Conservation (phyloP, 2,888 invertebrate genomes). For the Hirtodrosophila confusa region DNA sequence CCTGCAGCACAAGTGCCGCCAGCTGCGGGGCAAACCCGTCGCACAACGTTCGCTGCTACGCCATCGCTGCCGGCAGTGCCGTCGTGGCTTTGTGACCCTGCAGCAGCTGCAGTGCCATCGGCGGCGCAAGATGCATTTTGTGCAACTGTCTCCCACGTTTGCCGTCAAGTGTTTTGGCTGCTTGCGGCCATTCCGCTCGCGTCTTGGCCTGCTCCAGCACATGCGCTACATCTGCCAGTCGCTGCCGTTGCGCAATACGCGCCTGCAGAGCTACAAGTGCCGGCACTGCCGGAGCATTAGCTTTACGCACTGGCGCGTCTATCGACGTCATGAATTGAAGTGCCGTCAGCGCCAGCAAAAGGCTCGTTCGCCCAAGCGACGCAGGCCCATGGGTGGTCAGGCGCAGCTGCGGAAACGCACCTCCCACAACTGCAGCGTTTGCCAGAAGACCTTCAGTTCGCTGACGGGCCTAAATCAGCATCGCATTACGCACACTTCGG, state of each 20-base stretch:
- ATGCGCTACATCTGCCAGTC: constrained; percentile 80
- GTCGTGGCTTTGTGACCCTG: constrained; percentile 35
- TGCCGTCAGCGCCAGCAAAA: constrained; percentile 49
- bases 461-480: constrained; percentile 81
- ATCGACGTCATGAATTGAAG: constrained; percentile 74
- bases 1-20: constrained; percentile 56
- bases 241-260: constrained; percentile 64
- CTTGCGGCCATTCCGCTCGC: constrained; percentile 71
- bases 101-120: constrained; percentile 65
- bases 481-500: constrained; percentile 81
- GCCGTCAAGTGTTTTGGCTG: constrained; percentile 75
- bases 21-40: constrained; percentile 26
- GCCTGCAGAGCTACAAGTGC: constrained; percentile 72
- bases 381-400: constrained; percentile 1
- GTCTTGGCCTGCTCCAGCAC: constrained; percentile 82
- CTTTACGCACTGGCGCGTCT: constrained; percentile 80
- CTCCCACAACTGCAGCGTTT: constrained; percentile 55
- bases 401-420: constrained; percentile 2
- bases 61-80: constrained; percentile 48
- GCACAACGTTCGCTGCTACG: constrained; percentile 3
- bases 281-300: constrained; percentile 73
- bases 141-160: constrained; percentile 40
- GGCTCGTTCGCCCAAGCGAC: background rate
- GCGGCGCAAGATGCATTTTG: constrained; percentile 48
- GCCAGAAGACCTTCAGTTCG: constrained; percentile 62